A percentile compares a stretch with the other conserved stretches of the same genome.
These are phyloP conservation scores for Plectus sambesii DNA, from an alignment of 1,140 invertebrate species.

Conservation along the genomic window DNA sequence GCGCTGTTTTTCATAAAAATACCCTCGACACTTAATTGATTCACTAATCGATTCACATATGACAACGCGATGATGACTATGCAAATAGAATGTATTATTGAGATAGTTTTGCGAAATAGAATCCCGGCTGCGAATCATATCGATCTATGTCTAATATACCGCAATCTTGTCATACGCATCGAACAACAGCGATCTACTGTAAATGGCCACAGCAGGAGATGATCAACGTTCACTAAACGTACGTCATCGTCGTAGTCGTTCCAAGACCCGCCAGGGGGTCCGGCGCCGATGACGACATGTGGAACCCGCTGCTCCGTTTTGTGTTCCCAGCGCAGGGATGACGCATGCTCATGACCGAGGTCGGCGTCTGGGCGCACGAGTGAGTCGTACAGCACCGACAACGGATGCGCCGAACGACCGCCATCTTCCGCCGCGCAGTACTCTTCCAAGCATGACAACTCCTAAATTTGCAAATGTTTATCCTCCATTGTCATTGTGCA, in stretches of 20 bases:
- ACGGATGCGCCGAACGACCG: constrained; percentile 18
- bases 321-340: constrained; percentile 20
- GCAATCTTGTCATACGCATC: no score
- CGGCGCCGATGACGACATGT: constrained; percentile 39
- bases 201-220: constrained; percentile 9
- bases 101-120: no score
- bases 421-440: constrained; percentile 18
- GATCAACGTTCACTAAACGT: constrained; percentile 1
- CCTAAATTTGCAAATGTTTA: no score
- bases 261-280: constrained; percentile 37
- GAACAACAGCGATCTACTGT: no score
- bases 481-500: no score
- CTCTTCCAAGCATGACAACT: constrained; percentile 30
- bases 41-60: no score
- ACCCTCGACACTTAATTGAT: no score
- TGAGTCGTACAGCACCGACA: constrained; percentile 28
- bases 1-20: no score
- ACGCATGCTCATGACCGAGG: constrained; percentile 10
- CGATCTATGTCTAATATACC: no score
- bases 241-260: constrained; percentile 40
- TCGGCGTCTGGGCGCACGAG: constrained; percentile 23
- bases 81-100: no score
- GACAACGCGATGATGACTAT: no score
- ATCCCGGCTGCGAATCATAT: no score
- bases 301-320: constrained; percentile 17